Base-by-base conservation (phyloP, 2,113 vertebrate genomes). In the Gadus macrocephalus region DNA sequence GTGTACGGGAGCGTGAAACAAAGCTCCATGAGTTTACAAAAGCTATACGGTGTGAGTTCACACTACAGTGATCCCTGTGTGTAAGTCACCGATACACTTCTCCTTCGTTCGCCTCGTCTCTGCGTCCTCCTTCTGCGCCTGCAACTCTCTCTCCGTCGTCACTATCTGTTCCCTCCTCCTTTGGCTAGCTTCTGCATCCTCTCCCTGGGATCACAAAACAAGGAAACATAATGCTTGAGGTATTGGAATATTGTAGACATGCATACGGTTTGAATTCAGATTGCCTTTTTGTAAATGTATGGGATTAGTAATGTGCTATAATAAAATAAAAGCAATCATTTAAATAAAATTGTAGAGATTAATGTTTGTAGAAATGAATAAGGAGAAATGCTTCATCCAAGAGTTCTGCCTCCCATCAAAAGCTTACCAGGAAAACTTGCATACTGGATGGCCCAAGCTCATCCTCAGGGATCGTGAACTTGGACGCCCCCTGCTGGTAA, bases 401-500 rank as follows among this genome's bases (percentile, higher is more conserved):
- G 42, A 49, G 42, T 12, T 49, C 8, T 35, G 31, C 4, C 31
- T 11, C 22, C 58, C n/a, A 28, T 5, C 25, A 15, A 53, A 11
- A 68, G 35, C 66, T 59, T 76, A 92, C 91, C 86, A 87, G 65
- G 72, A 93, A 93, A 38, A 88, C 71, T 67, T 83, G 86, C 91
- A 93, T 90, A 62, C 90, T 90, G 53, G 92, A 84, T 66, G 89
- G 89, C n/a, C 92, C 91, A 16, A 91, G 78, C 31, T 87, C 66
- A 4, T 53, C 31, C 72, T 85, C 85, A 64, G 81, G 83, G 68
- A 81, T 55, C 25, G 77, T 66, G 77, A 82, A 64, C 22, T 28
- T 62, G 69, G 74, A 67, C 67, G 83, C 81, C 85, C 69, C 79
- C 83, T 86, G 78, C 75, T 72, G 85, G 80, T 67, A 73, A 78